Evolutionary conservation across 2,797 vertebrate species (phyloP).

Genomic region (Melanotaenia boesemani): DNA sequence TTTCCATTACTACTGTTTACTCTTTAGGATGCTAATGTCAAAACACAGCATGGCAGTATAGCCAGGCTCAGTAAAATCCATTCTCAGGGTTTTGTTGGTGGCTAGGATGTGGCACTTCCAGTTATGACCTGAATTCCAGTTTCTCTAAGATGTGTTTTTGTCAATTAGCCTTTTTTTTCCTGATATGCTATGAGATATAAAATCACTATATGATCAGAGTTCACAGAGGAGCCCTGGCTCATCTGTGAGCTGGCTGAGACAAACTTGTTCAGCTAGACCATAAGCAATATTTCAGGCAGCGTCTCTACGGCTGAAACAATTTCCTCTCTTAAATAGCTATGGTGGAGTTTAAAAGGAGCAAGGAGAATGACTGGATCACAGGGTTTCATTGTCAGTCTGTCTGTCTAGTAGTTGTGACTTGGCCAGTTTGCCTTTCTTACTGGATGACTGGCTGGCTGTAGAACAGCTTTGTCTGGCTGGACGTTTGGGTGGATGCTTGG

Average conservation of each 20-base stretch:
- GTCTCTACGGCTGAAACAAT: constrained; percentile 56
- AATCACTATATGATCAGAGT: constrained; percentile 21
- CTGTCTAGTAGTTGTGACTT: constrained; percentile 20
- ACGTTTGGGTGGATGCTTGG: constrained; percentile 54
- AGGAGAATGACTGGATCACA: constrained; percentile 41
- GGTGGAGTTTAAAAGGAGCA: constrained; percentile 54
- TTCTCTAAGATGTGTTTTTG: constrained; percentile 3
- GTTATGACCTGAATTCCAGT: constrained; percentile 13
- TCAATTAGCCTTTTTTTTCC: neutral
- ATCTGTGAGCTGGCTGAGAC: constrained; percentile 27
- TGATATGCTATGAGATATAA: constrained; percentile 5
- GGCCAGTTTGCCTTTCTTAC: constrained; percentile 11
- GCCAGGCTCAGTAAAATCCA: constrained; percentile 3
- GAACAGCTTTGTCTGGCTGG: constrained; percentile 62
- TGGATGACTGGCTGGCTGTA: constrained; percentile 38
- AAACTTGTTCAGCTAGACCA: constrained; percentile 42
- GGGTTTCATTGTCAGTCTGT: constrained; percentile 32
- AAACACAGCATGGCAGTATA: constrained; percentile 26
- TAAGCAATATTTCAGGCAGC: constrained; percentile 52
- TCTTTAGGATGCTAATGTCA: constrained; percentile 42
- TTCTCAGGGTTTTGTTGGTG: constrained; percentile 38
- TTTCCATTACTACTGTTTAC: constrained; percentile 68
- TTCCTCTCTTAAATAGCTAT: constrained; percentile 49
- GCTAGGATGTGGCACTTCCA: constrained; percentile 24
- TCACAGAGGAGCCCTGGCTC: constrained; percentile 21